Evolutionary conservation across 1,140 invertebrate genomes (phyloP), one percentile per base, ranked within the genome.

Genomic region (Arion vulgaris): DNA sequence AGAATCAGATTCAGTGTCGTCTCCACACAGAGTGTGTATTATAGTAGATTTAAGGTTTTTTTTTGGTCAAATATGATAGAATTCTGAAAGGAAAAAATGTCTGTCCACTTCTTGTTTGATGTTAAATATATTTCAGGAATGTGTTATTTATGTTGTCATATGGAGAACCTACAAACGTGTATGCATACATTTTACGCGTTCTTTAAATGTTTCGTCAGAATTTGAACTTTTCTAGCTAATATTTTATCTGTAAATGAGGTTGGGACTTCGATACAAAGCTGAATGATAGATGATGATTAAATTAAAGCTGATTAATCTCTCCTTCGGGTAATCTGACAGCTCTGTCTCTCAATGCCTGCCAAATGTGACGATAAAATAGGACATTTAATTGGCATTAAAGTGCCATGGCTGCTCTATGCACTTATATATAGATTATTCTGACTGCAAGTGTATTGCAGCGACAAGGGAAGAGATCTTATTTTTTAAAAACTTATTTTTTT

Each of bases 271-370:
- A 57, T 19, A 57, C 53, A 57, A 5, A 7, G 62, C 28, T 66
- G 62, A 66, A 32, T 66, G 62, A 66, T 66, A 2, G 19, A 66
- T 66, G 62, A 32, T 66, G n/a, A 32, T 66, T 66, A 66, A 28
- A 66, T 66, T 32, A 66, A 32, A 28, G n/a, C 62, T 66, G n/a
- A 66, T 66, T 66, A 32, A 66, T 66, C 62, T 66, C 5, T 66
- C 62, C 28, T 32, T 32, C 28, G 9, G n/a, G 5, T 17, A 66
- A 32, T 66, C 28, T 66, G 28, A 66, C 62, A 66, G 28, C 28
- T 17, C 9, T 2, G n/a, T 28, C 32, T 66, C 23, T 57, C 53
- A 57, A 4, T 11, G 53, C 5, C 53, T 4, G 53, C 9, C 53
- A 57, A 5, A 57, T 11, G 53, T 57, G 53, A n/a, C 26, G 53